A percentile compares a stretch with the other conserved stretches of the same genome.
These are phyloP conservation scores for Formica selysi DNA, from an alignment of 1,140 invertebrate species.

Conservation along the genomic window DNA sequence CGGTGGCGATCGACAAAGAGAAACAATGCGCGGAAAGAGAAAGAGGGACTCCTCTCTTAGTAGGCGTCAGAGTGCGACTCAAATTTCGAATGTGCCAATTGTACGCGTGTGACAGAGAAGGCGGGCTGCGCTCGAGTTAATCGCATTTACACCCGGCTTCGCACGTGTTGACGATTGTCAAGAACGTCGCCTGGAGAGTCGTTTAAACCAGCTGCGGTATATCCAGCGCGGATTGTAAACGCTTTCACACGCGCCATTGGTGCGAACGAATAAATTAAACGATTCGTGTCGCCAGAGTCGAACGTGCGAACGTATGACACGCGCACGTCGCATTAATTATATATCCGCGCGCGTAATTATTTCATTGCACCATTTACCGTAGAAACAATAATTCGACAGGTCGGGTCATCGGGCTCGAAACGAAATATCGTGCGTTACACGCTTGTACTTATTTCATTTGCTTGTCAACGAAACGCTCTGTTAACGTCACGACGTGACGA, in stretches of 20 bases:
- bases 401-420: background rate
- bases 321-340: conserved; percentile 27
- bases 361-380: conserved; percentile 26
- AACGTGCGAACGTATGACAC: background rate
- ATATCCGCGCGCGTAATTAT: conserved; percentile 11
- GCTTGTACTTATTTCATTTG: conserved; percentile 21
- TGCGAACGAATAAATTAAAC: conserved; percentile 54
- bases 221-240: conserved; percentile 22
- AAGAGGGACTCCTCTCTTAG: conserved; percentile 15
- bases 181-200: conserved; percentile 4
- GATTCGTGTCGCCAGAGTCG: background rate
- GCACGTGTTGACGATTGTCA: conserved; percentile 32
- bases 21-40: background rate
- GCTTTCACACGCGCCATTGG: conserved; percentile 48
- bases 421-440: background rate
- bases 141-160: conserved; percentile 56
- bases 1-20: conserved; percentile 32
- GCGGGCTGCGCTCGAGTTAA: conserved; percentile 62
- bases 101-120: conserved; percentile 60
- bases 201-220: conserved; percentile 28
- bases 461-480: conserved; percentile 29
- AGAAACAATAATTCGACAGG: conserved; percentile 31
- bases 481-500: conserved; percentile 36
- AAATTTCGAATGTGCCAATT: conserved; percentile 62
- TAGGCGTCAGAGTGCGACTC: conserved; percentile 52